These are phyloP conservation scores for Littorina saxatilis DNA, from an alignment of 1,140 invertebrate species.

Conservation along the genomic window DNA sequence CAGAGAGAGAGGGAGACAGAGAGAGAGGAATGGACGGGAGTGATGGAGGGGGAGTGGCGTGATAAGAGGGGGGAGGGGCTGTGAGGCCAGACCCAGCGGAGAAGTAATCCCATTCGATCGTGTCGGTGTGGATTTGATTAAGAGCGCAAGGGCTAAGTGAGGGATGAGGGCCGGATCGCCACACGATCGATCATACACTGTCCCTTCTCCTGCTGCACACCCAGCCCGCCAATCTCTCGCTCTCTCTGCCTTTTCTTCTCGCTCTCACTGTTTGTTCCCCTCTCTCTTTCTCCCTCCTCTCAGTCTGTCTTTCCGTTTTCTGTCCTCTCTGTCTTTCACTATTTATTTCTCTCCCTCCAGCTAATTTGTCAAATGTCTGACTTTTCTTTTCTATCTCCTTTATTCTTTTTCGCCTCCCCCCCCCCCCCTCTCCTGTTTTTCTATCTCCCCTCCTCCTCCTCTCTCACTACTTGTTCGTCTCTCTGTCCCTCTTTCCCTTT, in stretches of 20 bases:
- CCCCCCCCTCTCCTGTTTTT: too few species aligned
- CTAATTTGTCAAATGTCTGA: too few species aligned
- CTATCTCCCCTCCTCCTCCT: too few species aligned
- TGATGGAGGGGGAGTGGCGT: neutral
- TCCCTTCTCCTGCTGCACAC: neutral
- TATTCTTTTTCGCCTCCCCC: too few species aligned
- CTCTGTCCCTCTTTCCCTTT: too few species aligned
- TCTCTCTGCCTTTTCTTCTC: neutral
- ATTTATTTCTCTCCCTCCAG: too few species aligned
- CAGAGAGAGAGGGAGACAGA: slow-evolving; percentile 12
- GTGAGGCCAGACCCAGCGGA: neutral
- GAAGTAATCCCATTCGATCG: slow-evolving; percentile 24
- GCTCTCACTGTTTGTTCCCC: too few species aligned
- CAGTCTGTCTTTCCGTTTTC: too few species aligned
- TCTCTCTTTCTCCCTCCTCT: too few species aligned
- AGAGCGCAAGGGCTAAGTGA: slow-evolving; percentile 29
- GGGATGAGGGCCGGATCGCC: neutral
- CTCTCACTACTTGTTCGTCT: too few species aligned
- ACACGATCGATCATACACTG: neutral
- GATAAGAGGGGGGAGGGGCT: neutral
- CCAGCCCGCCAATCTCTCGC: neutral
- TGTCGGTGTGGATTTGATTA: slow-evolving; percentile 28
- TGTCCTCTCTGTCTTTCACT: too few species aligned
- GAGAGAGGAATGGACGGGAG: neutral
- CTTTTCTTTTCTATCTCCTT: too few species aligned